Percentiles rank a stretch among this genome's conserved stretches.
These are phyloP conservation scores for Apoda limacodes DNA, from an alignment of 2,888 invertebrate species.

Conservation along the genomic window DNA sequence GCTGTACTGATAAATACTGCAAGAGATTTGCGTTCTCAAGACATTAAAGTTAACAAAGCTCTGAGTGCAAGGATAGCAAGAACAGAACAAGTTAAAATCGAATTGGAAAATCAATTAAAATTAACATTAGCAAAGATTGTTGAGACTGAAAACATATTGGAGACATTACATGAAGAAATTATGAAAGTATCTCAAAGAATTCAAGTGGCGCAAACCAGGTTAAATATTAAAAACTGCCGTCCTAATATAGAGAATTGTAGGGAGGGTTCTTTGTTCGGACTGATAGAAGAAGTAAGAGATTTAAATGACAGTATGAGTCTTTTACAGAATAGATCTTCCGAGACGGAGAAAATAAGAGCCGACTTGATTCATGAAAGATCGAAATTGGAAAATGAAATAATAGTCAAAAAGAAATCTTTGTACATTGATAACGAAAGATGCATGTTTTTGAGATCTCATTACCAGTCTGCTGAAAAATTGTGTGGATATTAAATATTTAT, in stretches of 20 bases:
- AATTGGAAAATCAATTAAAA: slow-evolving; percentile 77
- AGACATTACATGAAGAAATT: slow-evolving; percentile 51
- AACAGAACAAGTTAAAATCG: slow-evolving; percentile 78
- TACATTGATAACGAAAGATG: slow-evolving; percentile 53
- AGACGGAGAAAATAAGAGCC: slow-evolving; percentile 49
- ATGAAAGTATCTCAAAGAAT: slow-evolving; percentile 50
- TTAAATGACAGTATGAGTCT: slow-evolving; percentile 53
- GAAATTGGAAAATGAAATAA: slow-evolving; percentile 51
- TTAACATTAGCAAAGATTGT: slow-evolving; percentile 53
- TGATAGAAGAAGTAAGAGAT: slow-evolving; percentile 55
- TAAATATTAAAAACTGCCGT: slow-evolving; percentile 49
- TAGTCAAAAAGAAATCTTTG: slow-evolving; percentile 53
- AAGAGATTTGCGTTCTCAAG: slow-evolving; percentile 83
- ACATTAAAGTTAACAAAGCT: slow-evolving; percentile 81
- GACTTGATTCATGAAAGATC: slow-evolving; percentile 53
- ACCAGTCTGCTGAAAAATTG: slow-evolving; percentile 55
- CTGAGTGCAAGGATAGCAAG: slow-evolving; percentile 79
- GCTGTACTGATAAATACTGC: slow-evolving; percentile 80
- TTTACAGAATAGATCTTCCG: slow-evolving; percentile 42
- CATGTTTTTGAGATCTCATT: slow-evolving; percentile 51
- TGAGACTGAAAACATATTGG: slow-evolving; percentile 52
- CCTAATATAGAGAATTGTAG: slow-evolving; percentile 58
- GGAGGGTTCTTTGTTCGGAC: slow-evolving; percentile 48
- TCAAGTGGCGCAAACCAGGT: slow-evolving; percentile 55
- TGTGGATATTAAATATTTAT: slow-evolving; percentile 44